These are phyloP conservation scores for Strigamia crassipes DNA, from an alignment of 2,888 invertebrate species.

Conservation along the genomic window DNA sequence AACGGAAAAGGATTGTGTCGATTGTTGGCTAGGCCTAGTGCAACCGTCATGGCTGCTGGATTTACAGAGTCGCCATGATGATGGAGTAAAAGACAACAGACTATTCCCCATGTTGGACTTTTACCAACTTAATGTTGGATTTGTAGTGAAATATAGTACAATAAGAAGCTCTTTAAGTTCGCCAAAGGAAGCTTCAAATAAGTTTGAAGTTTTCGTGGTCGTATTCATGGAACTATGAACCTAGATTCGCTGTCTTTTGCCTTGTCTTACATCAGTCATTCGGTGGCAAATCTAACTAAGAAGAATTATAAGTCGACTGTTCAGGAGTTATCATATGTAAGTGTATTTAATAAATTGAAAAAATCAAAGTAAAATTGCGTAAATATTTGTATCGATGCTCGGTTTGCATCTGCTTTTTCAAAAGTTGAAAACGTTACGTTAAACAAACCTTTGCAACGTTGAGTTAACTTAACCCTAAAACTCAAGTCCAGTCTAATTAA, in stretches of 20 bases:
- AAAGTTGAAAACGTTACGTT: not conserved
- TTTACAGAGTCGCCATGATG: slow-evolving; percentile 43
- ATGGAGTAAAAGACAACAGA: slow-evolving; percentile 45
- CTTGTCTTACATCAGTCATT: slow-evolving; percentile 97
- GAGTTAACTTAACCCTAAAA: not conserved
- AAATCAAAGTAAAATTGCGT: not conserved
- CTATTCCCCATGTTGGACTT: slow-evolving; percentile 49
- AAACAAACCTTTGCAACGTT: not conserved
- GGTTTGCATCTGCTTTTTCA: not conserved
- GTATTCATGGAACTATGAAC: slow-evolving; percentile 96
- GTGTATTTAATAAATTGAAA: slow-evolving; percentile 58
- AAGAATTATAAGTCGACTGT: slow-evolving; percentile 91
- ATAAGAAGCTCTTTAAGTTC: slow-evolving; percentile 46
- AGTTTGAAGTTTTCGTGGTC: slow-evolving; percentile 93
- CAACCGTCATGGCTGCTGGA: slow-evolving; percentile 43
- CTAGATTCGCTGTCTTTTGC: slow-evolving; percentile 98
- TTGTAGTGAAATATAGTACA: slow-evolving; percentile 36
- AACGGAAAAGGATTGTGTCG: not conserved
- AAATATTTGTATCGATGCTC: slow-evolving; percentile 52
- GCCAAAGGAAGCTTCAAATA: slow-evolving; percentile 80
- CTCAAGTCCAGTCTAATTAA: not conserved
- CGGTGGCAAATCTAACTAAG: slow-evolving; percentile 93
- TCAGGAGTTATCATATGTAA: slow-evolving; percentile 87
- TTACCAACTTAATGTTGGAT: slow-evolving; percentile 43
- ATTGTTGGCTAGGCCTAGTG: not conserved